A percentile compares a stretch with the other conserved stretches of the same genome.
These are phyloP conservation scores for Erebia palarica DNA, from an alignment of 2,888 invertebrate genomes.

Conservation along the genomic window DNA sequence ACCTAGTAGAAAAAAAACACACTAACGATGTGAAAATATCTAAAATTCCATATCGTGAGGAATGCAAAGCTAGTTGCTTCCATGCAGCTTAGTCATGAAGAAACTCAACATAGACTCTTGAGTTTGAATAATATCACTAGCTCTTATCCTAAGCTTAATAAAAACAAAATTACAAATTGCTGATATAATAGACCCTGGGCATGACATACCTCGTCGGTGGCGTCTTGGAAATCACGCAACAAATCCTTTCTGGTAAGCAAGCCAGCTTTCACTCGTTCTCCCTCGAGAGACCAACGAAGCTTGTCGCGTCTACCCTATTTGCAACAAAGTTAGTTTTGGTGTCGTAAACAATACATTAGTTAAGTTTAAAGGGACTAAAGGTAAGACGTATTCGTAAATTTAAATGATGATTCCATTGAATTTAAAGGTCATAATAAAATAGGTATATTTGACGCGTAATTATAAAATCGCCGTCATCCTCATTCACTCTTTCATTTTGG, in stretches of 20 bases:
- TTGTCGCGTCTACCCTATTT: constrained; percentile 63
- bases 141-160: constrained; percentile 17
- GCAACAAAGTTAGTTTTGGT: not conserved
- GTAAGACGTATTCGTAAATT: too few species aligned
- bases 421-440: too few species aligned
- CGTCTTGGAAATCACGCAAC: constrained; percentile 70
- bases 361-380: too few species aligned
- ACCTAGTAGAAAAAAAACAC: too few species aligned
- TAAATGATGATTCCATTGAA: too few species aligned
- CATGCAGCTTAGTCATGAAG: not conserved
- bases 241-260: constrained; percentile 70
- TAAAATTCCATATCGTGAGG: too few species aligned
- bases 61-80: not conserved
- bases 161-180: constrained; percentile 22
- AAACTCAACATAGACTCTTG: not conserved
- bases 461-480: too few species aligned
- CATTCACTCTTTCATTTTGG: too few species aligned
- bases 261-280: constrained; percentile 68
- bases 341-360: not conserved
- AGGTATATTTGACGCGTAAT: too few species aligned
- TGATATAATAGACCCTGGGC: constrained; percentile 31
- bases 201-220: constrained; percentile 63
- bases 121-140: not conserved
- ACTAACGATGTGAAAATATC: too few species aligned
- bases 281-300: constrained; percentile 65